Evolutionary conservation across 2,888 invertebrate species (phyloP), one percentile per base, ranked within the genome.

Genomic region (Drosophila mulleri): DNA sequence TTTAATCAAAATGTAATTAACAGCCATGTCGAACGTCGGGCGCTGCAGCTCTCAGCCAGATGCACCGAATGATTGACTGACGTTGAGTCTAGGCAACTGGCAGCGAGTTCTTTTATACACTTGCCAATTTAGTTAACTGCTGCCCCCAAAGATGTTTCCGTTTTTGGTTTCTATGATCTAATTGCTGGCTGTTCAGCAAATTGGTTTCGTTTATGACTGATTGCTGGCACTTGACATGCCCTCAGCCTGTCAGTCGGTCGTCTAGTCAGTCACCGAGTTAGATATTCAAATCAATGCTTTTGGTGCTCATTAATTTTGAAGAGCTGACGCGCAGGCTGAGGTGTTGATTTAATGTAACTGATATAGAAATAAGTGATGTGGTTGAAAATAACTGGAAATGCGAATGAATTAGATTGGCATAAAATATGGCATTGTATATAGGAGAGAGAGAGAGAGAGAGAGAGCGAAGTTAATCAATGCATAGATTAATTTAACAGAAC

Each of bases 1-100:
- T 84, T 87, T 86, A 86, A 86, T 88, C 83, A 82, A 87, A 87
- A 87, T 87, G 87, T 84, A 87, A 84, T 87, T 87, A 81, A 80
- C 76, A 67, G 75, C 48, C 83, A 68, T 67, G 68, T 70, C 67
- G 72, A 73, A 70, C 42, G 67, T 44, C 54, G 70, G 56, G 56
- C 44, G 67, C 50, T 62, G 84, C 69, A 72, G 66, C 78, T 70
- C 65, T 57, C 14, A 53, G 67, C 59, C 67, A 67, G 71, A 48
- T 77, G 74, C 75, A 66, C 53, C 65, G 47, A 42, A 23, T 67
- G 79, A 79, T 72, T 78, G 80, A 78, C 61, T 67, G 78, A 68
- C 66, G 32, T 67, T 48, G 41, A 41, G 50, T 56, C 65, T 53
- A 45, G 39, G 32, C 42, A 32, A 63, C 50, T 48, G 54, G 12